Base-by-base conservation (phyloP, 2,113 vertebrate genomes). In the Alaudala cheleensis region DNA sequence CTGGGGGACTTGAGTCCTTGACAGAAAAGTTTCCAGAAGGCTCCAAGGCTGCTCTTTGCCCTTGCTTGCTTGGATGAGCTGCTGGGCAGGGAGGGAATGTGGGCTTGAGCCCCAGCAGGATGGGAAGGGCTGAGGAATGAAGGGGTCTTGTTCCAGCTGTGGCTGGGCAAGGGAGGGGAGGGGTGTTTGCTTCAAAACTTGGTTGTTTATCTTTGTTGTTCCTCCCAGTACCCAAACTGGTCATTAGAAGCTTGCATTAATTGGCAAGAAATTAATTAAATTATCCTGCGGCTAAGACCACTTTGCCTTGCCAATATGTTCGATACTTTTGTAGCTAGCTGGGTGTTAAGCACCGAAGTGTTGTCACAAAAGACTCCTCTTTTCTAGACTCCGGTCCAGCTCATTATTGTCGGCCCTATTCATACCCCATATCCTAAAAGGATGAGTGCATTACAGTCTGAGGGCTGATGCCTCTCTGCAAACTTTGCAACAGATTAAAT, bases 221-320 rank as follows among this genome's bases (percentile, higher is more conserved):
- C 17, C 5, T 25, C 58, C n/a, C 39, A 54, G 6, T 42, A 34
- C 33, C 3, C 77, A 61, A 60, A 81, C 6, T 11, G 2, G 42
- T 62, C 64, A 26, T 95, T 92, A 92, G 42, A 61, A 69, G 37
- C 70, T 80, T 57, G 65, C 49, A 37, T 53, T 90, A 94, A 91
- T 23, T 65, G 22, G 53, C 49, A 90, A 40, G 62, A 88, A 76
- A 94, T 94, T 82, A 94, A 90, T 53, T 17, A 49, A 91, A 90
- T 45, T 51, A 56, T 49, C 87, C 53, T 34, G 15, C 21, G 34
- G 72, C 51, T 78, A 22, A 81, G 47, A 19, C 9, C 2, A 1
- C 39, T 94, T 58, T 81, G 26, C 57, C 47, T 37, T 0, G 0
- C 21, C 47, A 47, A 6, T 39, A 15, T 31, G 33, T 66, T 24